Evolutionary conservation across 2,888 invertebrate species (phyloP).

Genomic region (Cryptus armator): DNA sequence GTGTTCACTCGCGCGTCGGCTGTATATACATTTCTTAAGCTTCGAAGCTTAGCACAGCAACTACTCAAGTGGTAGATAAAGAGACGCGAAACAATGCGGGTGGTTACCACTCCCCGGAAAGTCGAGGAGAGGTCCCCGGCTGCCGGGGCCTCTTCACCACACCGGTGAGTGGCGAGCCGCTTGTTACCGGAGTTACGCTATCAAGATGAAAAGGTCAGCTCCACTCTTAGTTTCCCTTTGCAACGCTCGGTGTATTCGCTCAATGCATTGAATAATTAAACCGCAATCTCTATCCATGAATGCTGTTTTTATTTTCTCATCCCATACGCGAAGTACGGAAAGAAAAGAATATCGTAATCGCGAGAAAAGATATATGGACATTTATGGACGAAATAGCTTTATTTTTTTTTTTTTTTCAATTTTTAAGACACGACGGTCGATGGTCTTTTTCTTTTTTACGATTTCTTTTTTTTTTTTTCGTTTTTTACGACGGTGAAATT

Average conservation of each 20-base stretch:
- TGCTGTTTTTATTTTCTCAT: conserved; percentile 12
- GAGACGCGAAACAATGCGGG: conserved; percentile 62
- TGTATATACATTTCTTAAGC: conserved; percentile 64
- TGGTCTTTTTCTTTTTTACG: too few relatives aligned
- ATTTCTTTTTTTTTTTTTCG: neutral
- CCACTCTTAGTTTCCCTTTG: conserved; percentile 43
- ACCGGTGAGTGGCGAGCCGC: conserved; percentile 62
- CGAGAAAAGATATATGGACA: too few relatives aligned
- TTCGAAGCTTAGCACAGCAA: conserved; percentile 67
- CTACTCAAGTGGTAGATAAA: conserved; percentile 67
- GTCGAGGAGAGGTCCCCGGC: conserved; percentile 20
- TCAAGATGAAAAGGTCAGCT: conserved; percentile 70
- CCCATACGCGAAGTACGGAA: neutral
- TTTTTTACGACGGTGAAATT: too few relatives aligned
- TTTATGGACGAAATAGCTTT: neutral
- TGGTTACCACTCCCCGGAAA: conserved; percentile 16
- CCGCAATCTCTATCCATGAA: conserved; percentile 32
- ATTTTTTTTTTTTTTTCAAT: neutral
- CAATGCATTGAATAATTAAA: conserved; percentile 40
- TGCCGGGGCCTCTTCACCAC: neutral
- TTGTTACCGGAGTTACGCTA: conserved; percentile 69
- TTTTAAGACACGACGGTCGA: too few relatives aligned
- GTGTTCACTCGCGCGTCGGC: neutral
- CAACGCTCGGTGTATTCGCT: conserved; percentile 38
- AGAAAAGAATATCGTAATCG: neutral